phyloP scores from a whole-genome alignment of 2,888 invertebrate species.

The Octonoba sinensis region DNA sequence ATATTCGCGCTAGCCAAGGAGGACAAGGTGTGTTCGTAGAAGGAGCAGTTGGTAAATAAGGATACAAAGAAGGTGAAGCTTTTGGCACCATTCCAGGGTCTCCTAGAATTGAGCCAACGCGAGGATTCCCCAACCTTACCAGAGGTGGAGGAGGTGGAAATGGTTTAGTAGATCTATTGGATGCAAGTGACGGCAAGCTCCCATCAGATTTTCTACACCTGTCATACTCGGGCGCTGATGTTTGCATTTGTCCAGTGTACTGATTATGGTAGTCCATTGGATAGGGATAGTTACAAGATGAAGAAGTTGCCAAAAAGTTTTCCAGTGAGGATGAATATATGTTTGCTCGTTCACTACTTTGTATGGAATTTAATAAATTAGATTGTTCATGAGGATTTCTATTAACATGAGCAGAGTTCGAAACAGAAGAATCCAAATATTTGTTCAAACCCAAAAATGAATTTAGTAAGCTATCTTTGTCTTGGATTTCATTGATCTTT shows the following conservation, averaged over 20 bases:
- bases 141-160: slow-evolving; percentile 60
- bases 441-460: slow-evolving; percentile 48
- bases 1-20: slow-evolving; percentile 49
- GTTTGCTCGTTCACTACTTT: slow-evolving; percentile 25
- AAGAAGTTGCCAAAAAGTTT: slow-evolving; percentile 46
- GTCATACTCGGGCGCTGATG: slow-evolving; percentile 33
- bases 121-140: slow-evolving; percentile 42
- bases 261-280: slow-evolving; percentile 52
- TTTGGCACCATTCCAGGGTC: slow-evolving; percentile 51
- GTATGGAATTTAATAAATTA: slow-evolving; percentile 22
- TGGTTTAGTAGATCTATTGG: slow-evolving; percentile 40
- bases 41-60: slow-evolving; percentile 40
- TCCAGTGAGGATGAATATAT: slow-evolving; percentile 50
- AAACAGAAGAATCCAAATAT: slow-evolving; percentile 23
- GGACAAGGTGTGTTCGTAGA: slow-evolving; percentile 27
- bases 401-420: slow-evolving; percentile 27
- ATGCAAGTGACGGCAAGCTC: slow-evolving; percentile 30
- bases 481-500: slow-evolving; percentile 51
- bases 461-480: slow-evolving; percentile 53
- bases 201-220: slow-evolving; percentile 36
- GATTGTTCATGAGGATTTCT: slow-evolving; percentile 26
- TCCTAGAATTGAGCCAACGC: slow-evolving; percentile 14
- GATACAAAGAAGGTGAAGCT: slow-evolving; percentile 47
- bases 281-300: slow-evolving; percentile 53
- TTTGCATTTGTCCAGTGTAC: slow-evolving; percentile 52